Conservation (phyloP, 2,113 vertebrate genomes). For the Buteo buteo region DNA sequence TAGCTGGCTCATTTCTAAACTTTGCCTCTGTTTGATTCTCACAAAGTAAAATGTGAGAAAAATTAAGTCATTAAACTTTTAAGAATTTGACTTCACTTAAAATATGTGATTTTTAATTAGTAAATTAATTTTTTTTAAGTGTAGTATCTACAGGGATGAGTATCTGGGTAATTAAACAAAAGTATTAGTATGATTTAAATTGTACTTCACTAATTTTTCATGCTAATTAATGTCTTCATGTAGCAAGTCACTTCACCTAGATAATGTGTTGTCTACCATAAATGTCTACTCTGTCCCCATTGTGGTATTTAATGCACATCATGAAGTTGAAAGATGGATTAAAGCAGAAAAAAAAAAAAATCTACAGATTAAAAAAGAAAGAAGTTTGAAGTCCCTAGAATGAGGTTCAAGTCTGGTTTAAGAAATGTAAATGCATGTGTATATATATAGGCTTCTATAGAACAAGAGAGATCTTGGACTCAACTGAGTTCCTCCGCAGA, state of each 20-base stretch:
- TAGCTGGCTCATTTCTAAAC: neutral
- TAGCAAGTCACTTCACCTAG: neutral
- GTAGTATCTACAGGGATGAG: neutral
- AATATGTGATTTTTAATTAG: neutral
- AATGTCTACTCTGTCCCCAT: neutral
- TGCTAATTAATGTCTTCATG: neutral
- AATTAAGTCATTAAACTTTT: constrained; percentile 1
- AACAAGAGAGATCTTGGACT: neutral
- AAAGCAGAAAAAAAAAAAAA: neutral
- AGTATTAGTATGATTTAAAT: neutral
- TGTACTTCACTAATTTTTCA: neutral
- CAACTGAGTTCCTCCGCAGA: neutral
- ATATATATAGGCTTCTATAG: neutral
- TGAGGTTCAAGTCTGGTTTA: neutral
- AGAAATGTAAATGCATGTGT: neutral
- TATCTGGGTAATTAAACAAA: neutral
- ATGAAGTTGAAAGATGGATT: neutral
- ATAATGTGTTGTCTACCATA: neutral
- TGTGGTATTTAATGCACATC: neutral
- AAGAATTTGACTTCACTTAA: constrained; percentile 1
- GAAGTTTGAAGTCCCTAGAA: neutral
- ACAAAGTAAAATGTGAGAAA: neutral
- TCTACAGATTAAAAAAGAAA: neutral
- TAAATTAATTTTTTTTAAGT: neutral
- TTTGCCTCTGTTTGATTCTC: neutral